These are phyloP conservation scores for Phoebastria nigripes DNA, from an alignment of 2,797 vertebrate genomes.

Conservation along the genomic window DNA sequence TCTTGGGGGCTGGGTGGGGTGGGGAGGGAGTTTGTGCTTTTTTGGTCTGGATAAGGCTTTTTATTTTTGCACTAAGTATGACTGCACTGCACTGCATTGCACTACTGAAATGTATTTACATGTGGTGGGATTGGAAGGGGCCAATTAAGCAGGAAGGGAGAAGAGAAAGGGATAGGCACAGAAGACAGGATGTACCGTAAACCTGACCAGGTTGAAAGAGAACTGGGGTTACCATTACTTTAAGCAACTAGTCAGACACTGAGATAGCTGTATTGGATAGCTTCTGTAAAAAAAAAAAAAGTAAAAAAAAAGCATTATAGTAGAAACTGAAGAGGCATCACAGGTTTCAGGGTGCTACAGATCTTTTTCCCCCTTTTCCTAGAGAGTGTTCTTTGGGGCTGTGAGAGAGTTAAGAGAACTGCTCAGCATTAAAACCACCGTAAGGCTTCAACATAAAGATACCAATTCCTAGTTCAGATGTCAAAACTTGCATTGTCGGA, in stretches of 20 bases:
- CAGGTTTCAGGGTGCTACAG: conserved; percentile 31
- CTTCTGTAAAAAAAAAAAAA: background rate
- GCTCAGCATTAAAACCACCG: background rate
- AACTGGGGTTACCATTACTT: conserved; percentile 2
- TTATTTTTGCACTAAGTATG: conserved; percentile 80
- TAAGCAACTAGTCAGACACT: conserved; percentile 59
- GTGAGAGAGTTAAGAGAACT: background rate
- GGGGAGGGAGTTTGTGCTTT: conserved; percentile 57
- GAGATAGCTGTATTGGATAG: conserved; percentile 37
- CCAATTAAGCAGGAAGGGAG: conserved; percentile 45
- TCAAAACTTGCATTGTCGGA: background rate
- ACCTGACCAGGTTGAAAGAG: conserved; percentile 19
- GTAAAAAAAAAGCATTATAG: background rate
- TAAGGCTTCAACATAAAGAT: background rate
- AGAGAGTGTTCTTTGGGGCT: background rate
- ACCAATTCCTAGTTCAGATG: background rate
- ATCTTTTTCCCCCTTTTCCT: conserved; percentile 5
- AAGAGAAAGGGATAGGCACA: conserved; percentile 32
- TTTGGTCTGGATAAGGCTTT: conserved; percentile 69
- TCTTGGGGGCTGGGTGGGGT: conserved; percentile 26
- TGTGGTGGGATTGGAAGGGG: conserved; percentile 63
- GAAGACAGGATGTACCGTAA: conserved; percentile 9
- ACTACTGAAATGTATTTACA: conserved; percentile 81
- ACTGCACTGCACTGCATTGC: conserved; percentile 82
- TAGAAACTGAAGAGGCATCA: conserved; percentile 26